Conservation (phyloP, 1,140 invertebrate genomes). For the Lamellibrachia luymesi region DNA sequence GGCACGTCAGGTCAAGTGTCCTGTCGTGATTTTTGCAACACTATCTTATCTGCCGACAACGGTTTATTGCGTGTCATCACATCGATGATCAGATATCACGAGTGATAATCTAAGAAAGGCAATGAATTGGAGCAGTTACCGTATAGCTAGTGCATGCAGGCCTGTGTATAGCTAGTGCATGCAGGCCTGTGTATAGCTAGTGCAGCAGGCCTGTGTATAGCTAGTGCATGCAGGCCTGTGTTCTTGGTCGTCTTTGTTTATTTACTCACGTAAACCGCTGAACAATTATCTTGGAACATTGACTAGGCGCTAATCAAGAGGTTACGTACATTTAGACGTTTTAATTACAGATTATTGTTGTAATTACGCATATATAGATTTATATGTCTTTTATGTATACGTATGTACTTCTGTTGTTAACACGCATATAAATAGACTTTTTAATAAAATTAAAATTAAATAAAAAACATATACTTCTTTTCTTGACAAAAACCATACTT, state of each 20-base stretch:
- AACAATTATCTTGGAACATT: too few species aligned
- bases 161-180: not conserved
- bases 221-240: not conserved
- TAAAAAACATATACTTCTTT: too few species aligned
- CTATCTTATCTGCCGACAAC: not conserved
- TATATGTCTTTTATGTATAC: too few species aligned
- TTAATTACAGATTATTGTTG: too few species aligned
- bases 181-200: not conserved
- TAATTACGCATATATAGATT: too few species aligned
- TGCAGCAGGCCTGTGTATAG: too few species aligned
- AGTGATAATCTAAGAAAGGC: not conserved
- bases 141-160: too few species aligned
- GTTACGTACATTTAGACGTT: not conserved
- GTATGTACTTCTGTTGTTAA: too few species aligned
- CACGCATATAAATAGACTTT: too few species aligned
- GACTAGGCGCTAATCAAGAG: too few species aligned
- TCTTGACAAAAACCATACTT: too few species aligned
- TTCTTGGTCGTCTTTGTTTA: not conserved
- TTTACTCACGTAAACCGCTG: not conserved
- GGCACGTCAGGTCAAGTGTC: not conserved
- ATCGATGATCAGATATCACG: not conserved
- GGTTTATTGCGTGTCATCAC: not conserved
- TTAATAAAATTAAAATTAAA: too few species aligned
- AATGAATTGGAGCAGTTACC: not conserved
- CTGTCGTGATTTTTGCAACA: not conserved